Evolutionary conservation across 2,113 vertebrate species (phyloP).

Genomic region (Neomonachus schauinslandi): DNA sequence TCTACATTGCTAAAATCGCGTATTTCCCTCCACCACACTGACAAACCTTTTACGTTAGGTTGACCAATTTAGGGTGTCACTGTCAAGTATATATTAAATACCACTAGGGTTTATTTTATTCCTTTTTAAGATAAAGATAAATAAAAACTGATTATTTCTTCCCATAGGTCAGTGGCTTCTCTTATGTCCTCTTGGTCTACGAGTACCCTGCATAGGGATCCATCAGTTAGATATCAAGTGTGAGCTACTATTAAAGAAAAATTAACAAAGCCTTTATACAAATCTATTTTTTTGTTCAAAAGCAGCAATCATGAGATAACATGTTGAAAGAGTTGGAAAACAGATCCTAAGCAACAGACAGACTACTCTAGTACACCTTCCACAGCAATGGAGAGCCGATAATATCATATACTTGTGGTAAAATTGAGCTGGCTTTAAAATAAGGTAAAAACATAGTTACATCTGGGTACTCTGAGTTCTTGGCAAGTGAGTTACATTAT

Average conservation of each 20-base stretch:
- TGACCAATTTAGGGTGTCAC: not conserved
- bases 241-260: not conserved
- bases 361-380: not conserved
- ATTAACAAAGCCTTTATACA: not conserved
- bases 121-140: constrained; percentile 13
- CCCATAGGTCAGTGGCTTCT: not conserved
- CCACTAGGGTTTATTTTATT: not conserved
- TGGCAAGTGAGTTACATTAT: not conserved
- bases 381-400: not conserved
- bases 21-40: not conserved
- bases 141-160: constrained; percentile 16
- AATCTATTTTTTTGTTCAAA: not conserved
- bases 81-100: not conserved
- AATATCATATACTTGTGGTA: not conserved
- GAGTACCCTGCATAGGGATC: not conserved
- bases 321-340: not conserved
- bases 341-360: not conserved
- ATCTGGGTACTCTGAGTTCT: not conserved
- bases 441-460: not conserved
- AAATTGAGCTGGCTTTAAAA: constrained; percentile 19
- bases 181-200: not conserved
- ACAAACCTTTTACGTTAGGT: not conserved
- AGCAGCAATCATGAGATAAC: not conserved
- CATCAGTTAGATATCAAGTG: not conserved
- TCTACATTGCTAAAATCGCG: not conserved